phyloP scores from a whole-genome alignment of 1,140 invertebrate genomes.

The Neodiprion pinetum region DNA sequence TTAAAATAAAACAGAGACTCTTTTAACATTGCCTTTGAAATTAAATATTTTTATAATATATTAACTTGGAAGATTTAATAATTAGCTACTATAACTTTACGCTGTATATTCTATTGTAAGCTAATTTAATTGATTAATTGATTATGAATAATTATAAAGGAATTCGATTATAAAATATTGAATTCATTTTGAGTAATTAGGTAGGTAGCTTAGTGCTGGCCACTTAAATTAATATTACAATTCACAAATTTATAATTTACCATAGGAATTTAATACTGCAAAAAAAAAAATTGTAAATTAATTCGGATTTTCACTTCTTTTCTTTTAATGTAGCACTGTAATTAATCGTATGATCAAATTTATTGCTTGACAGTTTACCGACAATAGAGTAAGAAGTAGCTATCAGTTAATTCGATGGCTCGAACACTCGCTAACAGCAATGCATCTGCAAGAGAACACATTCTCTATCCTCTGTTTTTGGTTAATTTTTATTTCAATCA shows the following conservation, averaged over 20 bases:
- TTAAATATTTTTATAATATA: constrained; percentile 4
- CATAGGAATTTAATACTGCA: not conserved
- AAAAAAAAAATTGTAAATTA: not conserved
- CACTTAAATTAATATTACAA: not conserved
- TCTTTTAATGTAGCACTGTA: not conserved
- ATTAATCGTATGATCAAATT: not conserved
- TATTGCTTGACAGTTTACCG: not conserved
- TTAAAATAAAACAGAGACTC: not conserved
- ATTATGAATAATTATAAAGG: not conserved
- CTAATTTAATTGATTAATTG: not conserved
- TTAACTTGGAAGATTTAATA: constrained; percentile 3
- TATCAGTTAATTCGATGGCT: not conserved
- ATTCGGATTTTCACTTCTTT: not conserved
- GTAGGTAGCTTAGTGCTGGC: constrained; percentile 4
- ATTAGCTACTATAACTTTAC: constrained; percentile 7
- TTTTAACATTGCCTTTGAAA: constrained; percentile 2
- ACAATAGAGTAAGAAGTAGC: not conserved
- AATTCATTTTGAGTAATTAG: not conserved
- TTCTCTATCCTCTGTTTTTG: not conserved
- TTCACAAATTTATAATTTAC: not conserved
- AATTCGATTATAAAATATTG: constrained; percentile 4
- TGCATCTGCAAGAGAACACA: not conserved
- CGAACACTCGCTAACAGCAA: not conserved
- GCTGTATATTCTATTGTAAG: not conserved
- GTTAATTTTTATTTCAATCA: not conserved